Evolutionary conservation across 2,888 invertebrate genomes (phyloP).

Genomic region (Mycalesis mineus): DNA sequence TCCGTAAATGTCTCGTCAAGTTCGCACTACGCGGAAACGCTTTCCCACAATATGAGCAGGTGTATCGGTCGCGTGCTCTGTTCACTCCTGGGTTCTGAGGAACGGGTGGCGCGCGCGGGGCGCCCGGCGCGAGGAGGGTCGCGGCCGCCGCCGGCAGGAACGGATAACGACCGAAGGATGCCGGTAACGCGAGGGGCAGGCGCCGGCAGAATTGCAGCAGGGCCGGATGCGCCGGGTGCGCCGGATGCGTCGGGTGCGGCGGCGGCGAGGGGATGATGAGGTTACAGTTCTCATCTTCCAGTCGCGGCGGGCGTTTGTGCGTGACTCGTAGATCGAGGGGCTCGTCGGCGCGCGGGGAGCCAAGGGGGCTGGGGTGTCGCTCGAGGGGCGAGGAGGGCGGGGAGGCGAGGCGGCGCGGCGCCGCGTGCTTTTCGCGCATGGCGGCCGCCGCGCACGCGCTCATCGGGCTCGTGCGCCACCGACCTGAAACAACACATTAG

Average conservation of each 20-base stretch:
- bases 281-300: conserved; percentile 93
- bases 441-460: conserved; percentile 85
- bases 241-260: conserved; percentile 76
- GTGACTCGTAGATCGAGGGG: conserved; percentile 93
- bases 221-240: conserved; percentile 73
- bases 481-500: conserved; percentile 59
- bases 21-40: conserved; percentile 98
- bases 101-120: conserved; percentile 60
- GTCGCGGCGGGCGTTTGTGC: conserved; percentile 84
- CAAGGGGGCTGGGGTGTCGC: conserved; percentile 72
- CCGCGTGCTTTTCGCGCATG: conserved; percentile 93
- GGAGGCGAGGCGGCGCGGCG: conserved; percentile 89
- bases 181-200: conserved; percentile 66
- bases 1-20: conserved; percentile 95
- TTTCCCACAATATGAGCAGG: conserved; percentile 98
- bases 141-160: conserved; percentile 73
- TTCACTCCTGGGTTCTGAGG: conserved; percentile 72
- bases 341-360: conserved; percentile 80
- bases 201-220: conserved; percentile 69
- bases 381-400: conserved; percentile 67
- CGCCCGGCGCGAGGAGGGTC: conserved; percentile 64
- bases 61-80: conserved; percentile 92
- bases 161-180: conserved; percentile 71
- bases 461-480: conserved; percentile 81
- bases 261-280: conserved; percentile 81